A percentile compares a stretch with the other conserved stretches of the same genome.
phyloP scores from a whole-genome alignment of 2,797 vertebrate species.

The Melanotaenia maccullochi region DNA sequence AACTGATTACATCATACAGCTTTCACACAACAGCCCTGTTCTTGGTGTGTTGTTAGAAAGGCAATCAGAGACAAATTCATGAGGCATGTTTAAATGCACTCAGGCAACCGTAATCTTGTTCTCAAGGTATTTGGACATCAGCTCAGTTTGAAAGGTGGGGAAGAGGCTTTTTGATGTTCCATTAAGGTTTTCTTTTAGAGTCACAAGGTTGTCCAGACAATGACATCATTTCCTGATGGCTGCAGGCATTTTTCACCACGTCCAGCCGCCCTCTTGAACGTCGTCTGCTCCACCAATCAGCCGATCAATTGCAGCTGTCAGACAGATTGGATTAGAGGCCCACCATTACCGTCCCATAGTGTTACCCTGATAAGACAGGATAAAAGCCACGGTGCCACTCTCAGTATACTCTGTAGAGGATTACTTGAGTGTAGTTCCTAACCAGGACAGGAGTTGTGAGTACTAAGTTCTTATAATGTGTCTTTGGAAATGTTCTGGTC shows the following conservation, averaged over 20 bases:
- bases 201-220: conserved; percentile 43
- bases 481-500: background rate
- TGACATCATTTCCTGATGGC: conserved; percentile 61
- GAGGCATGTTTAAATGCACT: conserved; percentile 59
- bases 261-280: conserved; percentile 15
- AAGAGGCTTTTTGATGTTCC: conserved; percentile 37
- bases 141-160: conserved; percentile 3
- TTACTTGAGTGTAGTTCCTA: conserved; percentile 7
- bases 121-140: conserved; percentile 36
- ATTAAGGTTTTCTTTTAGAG: conserved; percentile 31
- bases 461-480: background rate
- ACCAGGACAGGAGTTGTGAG: background rate
- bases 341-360: conserved; percentile 44
- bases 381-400: conserved; percentile 59
- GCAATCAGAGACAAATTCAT: conserved; percentile 27
- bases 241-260: conserved; percentile 33
- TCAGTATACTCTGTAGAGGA: conserved; percentile 37
- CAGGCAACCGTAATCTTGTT: conserved; percentile 35
- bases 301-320: conserved; percentile 66
- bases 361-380: conserved; percentile 54
- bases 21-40: conserved; percentile 59
- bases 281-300: conserved; percentile 60
- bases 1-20: conserved; percentile 66
- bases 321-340: conserved; percentile 71
- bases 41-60: conserved; percentile 40